Base-by-base conservation (phyloP, 2,888 invertebrate species). In the Lithophane leautieri region DNA sequence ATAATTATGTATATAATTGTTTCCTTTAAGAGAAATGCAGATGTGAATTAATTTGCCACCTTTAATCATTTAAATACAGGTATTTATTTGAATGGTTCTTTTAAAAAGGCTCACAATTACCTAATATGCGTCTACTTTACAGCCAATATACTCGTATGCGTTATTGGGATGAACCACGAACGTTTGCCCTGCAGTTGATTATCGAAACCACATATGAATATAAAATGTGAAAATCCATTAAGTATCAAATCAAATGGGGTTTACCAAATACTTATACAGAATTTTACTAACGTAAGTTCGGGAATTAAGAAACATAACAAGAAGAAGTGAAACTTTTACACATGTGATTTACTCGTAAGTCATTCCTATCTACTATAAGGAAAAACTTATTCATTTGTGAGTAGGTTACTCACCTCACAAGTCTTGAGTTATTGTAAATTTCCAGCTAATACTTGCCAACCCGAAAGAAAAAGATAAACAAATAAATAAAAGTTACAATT, bases 321-420 rank as follows among this genome's bases (percentile, higher is more conserved):
- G n/a, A 50, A 79, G 25, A 25, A 52, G 6, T n/a, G 2, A 19
- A 61, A 56, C 66, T 78, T 73, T 73, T 61, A 50, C 74, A 40
- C 0, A 34, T 28, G 12, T 2, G 4, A 40, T 25, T 66, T 66
- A 28, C 14, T 66, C 11, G 40, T n/a, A 73, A 34, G 22, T 54
- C 11, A 47, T 19, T 14, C 50, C 7, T 50, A 19, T 8, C 2
- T 47, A 58, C 16, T 34, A 52, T 65, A 12, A 56, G 66, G 65
- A 81, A 81, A 77, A 65, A 25, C 34, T 78, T 28, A 47, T 34
- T 47, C 44, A 40, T 34, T 42, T 14, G 14, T 56, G 4, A 42
- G 9, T 8, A 25, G 69, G 68, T 82, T 14, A 66, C 6, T 70
- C 69, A 70, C 82, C 79, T 69, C 56, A 67, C 34, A 28, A 14